phyloP scores from a whole-genome alignment of 2,888 invertebrate genomes.

The Hyles lineata region DNA sequence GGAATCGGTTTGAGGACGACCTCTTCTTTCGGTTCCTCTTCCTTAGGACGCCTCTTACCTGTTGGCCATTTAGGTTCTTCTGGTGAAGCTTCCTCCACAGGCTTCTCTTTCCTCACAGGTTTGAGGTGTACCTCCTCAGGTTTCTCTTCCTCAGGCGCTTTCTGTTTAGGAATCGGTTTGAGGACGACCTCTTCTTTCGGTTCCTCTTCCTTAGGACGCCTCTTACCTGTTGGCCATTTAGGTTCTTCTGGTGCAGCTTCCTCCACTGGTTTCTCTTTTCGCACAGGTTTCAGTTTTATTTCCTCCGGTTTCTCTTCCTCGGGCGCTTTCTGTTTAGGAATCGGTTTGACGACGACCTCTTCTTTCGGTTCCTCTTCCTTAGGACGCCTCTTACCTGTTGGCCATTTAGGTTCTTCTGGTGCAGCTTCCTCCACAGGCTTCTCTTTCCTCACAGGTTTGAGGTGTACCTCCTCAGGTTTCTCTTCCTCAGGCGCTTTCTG shows the following conservation, averaged over 20 bases:
- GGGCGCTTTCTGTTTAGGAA: slow-evolving; percentile 38
- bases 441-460: slow-evolving; percentile 54
- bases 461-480: slow-evolving; percentile 57
- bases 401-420: slow-evolving; percentile 41
- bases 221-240: slow-evolving; percentile 50
- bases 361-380: slow-evolving; percentile 44
- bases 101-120: slow-evolving; percentile 33
- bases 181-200: slow-evolving; percentile 42
- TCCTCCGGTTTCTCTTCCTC: slow-evolving; percentile 64
- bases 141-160: slow-evolving; percentile 56
- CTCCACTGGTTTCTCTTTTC: slow-evolving; percentile 44
- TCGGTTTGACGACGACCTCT: slow-evolving; percentile 54
- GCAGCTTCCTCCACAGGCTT: slow-evolving; percentile 48
- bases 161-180: slow-evolving; percentile 56
- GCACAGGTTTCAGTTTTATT: slow-evolving; percentile 57
- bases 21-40: slow-evolving; percentile 36
- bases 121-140: slow-evolving; percentile 68
- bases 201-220: slow-evolving; percentile 46
- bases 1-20: slow-evolving; percentile 37
- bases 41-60: slow-evolving; percentile 32
- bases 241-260: slow-evolving; percentile 23
- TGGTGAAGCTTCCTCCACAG: slow-evolving; percentile 15
- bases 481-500: slow-evolving; percentile 41
- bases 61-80: slow-evolving; percentile 57
- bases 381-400: slow-evolving; percentile 57